A percentile compares a stretch with the other conserved stretches of the same genome.
phyloP scores from a whole-genome alignment of 2,113 vertebrate genomes.

The Myotis davidii region DNA sequence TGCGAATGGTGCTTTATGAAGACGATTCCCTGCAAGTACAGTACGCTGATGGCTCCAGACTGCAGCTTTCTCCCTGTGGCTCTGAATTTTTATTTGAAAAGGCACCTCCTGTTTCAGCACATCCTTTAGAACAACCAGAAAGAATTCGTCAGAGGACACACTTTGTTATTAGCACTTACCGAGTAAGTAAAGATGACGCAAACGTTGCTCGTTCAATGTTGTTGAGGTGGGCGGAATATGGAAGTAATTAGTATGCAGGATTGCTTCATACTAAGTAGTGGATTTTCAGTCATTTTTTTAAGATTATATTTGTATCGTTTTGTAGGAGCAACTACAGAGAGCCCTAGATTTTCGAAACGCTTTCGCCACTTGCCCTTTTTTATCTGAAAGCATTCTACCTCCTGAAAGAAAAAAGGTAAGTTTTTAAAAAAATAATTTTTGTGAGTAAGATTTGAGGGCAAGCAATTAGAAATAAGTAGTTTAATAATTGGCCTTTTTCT shows the following conservation, averaged over 20 bases:
- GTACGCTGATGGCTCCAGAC: constrained; percentile 82
- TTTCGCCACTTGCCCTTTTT: constrained; percentile 87
- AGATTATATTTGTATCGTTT: background rate
- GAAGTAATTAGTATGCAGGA: background rate
- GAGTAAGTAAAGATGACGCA: constrained; percentile 80
- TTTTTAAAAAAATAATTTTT: constrained; percentile 12
- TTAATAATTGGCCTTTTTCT: constrained; percentile 11
- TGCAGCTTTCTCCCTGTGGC: constrained; percentile 92
- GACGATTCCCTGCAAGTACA: constrained; percentile 90
- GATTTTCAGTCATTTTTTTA: background rate
- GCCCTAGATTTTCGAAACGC: constrained; percentile 92
- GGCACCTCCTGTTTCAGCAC: constrained; percentile 73
- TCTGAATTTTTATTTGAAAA: constrained; percentile 89
- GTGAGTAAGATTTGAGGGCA: constrained; percentile 15
- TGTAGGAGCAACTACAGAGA: constrained; percentile 85
- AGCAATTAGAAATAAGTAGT: constrained; percentile 5
- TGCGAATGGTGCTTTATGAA: constrained; percentile 87
- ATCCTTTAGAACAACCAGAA: constrained; percentile 83
- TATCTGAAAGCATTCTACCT: constrained; percentile 88
- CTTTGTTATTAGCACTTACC: constrained; percentile 89
- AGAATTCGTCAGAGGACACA: constrained; percentile 88
- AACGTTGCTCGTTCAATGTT: background rate
- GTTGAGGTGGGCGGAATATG: background rate
- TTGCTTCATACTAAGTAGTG: background rate
- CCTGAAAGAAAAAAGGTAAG: constrained; percentile 87